phyloP scores from a whole-genome alignment of 2,797 vertebrate genomes.

The Leptoclinus maculatus region DNA sequence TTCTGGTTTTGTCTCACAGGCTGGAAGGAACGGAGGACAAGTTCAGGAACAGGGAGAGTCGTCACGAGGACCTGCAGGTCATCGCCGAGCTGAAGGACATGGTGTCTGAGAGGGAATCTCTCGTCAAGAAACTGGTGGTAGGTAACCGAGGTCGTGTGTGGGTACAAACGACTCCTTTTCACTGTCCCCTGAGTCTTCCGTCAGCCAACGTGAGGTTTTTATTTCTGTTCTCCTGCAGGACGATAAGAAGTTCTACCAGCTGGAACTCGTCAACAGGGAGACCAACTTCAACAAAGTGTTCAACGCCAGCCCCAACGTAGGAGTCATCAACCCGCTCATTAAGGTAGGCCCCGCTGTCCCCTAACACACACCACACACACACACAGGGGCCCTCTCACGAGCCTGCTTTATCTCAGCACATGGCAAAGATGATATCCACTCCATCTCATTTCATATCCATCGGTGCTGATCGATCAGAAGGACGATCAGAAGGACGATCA shows the following conservation, averaged over 20 bases:
- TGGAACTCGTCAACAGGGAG: constrained; percentile 99
- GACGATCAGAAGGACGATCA: constrained; percentile 9
- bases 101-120: constrained; percentile 94
- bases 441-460: constrained; percentile 53
- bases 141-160: constrained; percentile 65
- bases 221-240: constrained; percentile 84
- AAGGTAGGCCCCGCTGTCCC: constrained; percentile 85
- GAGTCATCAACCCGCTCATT: constrained; percentile 97
- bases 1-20: constrained; percentile 72
- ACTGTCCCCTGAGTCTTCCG: constrained; percentile 4
- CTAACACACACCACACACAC: constrained; percentile 11
- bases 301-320: constrained; percentile 97
- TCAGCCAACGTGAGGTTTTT: constrained; percentile 35
- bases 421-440: constrained; percentile 52
- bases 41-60: constrained; percentile 96
- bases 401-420: constrained; percentile 10
- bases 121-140: constrained; percentile 99
- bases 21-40: constrained; percentile 98
- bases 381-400: constrained; percentile 39
- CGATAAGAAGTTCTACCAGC: constrained; percentile 99
- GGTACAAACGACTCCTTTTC: neutral
- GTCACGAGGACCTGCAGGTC: constrained; percentile 94
- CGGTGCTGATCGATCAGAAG: constrained; percentile 11
- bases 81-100: constrained; percentile 97
- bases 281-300: constrained; percentile 99